Base-by-base conservation (phyloP, 2,797 vertebrate genomes). In the Centroberyx gerrardi region DNA sequence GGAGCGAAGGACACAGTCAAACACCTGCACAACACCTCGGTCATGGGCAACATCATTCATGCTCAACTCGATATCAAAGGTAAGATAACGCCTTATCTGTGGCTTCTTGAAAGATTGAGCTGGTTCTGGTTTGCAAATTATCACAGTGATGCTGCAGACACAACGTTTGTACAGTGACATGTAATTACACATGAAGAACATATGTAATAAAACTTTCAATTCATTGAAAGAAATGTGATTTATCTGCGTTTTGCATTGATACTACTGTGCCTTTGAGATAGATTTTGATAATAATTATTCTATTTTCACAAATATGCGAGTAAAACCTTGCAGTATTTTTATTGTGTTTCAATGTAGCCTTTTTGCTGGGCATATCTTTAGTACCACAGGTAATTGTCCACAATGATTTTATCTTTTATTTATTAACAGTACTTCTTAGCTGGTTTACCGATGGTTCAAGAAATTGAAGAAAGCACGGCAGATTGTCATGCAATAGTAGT, bases 31-130 rank as follows among this genome's bases (percentile, higher is more conserved):
- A 97, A 97, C 82, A 98, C 97, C 78, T 96, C 97, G 0, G 96
- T 98, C 80, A 98, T 98, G 97, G 97, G 97, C 42, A 98, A 97
- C 91, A 96, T 98, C 74, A 97, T 98, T 81, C 97, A 98, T n/a
- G 97, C 96, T 10, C 97, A 98, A 79, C 95, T 98, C 8, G 97
- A 98, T 88, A 96, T 97, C 80, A 97, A 97, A 95, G 97, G 97
- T 98, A 84, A 67, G 68, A 3, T 52, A 3, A 27, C 8, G 28
- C 3, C 3, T 53, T 4, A 9, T 44, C 15, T 53, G 4, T 36
- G 12, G 2, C 3, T 2, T 56, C 8, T 52, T 58, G 6, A 15
- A 62, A 17, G 17, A 64, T 5, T 22, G 10, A 74, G 5, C 9
- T 18, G 5, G 17, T 48, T 27, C 0, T 22, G 14, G 29, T 27